Percentiles rank a stretch among this genome's conserved stretches.
These are phyloP conservation scores for Trididemnum clinides DNA, from an alignment of 23 tunicate species.

Conservation along the genomic window DNA sequence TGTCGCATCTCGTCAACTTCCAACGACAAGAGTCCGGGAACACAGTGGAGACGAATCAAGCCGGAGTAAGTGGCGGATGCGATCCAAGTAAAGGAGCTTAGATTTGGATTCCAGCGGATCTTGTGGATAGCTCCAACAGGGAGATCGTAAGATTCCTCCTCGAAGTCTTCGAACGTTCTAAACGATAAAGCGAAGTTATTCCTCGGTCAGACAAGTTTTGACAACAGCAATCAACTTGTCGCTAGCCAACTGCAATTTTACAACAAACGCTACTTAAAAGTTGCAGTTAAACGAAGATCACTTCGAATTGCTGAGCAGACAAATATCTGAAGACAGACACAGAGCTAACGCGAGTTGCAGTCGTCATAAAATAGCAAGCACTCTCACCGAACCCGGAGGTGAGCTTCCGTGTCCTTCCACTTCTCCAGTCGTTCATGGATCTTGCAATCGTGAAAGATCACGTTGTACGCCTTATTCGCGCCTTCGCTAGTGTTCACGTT, in stretches of 20 bases:
- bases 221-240: neutral
- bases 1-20: neutral
- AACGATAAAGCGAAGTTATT: neutral
- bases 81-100: conserved; percentile 67
- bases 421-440: neutral
- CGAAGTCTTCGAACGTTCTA: conserved; percentile 60
- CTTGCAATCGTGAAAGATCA: conserved; percentile 38
- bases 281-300: no score
- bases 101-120: conserved; percentile 83
- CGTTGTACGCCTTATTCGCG: conserved; percentile 6
- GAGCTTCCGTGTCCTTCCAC: conserved; percentile 44
- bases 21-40: conserved; percentile 39
- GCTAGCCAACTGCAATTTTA: no score
- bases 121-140: conserved; percentile 46
- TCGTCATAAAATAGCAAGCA: neutral
- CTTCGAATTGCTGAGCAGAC: no score
- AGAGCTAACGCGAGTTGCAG: no score
- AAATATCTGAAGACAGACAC: no score
- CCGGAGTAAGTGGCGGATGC: conserved; percentile 76
- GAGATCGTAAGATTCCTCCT: conserved; percentile 31
- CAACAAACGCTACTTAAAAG: no score
- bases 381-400: conserved; percentile 26
- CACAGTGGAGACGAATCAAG: conserved; percentile 68
- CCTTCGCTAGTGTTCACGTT: no score
- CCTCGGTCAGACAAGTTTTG: neutral